Evolutionary conservation across 1,140 invertebrate genomes (phyloP).

Genomic region (Anastrepha ludens): DNA sequence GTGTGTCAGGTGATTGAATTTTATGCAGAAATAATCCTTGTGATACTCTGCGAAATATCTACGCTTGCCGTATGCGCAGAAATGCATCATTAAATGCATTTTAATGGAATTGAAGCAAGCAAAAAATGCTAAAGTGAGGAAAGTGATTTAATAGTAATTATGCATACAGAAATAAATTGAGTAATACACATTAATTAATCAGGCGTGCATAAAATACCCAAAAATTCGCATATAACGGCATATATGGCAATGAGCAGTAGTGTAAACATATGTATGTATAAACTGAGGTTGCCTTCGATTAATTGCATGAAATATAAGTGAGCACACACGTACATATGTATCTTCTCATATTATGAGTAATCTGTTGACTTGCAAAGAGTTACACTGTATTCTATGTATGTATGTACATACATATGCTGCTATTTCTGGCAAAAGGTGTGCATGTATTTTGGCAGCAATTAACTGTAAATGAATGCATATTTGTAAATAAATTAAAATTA

Average conservation of each 20-base stretch:
- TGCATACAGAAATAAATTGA: conserved; percentile 2
- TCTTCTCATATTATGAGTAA: no score
- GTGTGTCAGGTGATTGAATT: background rate
- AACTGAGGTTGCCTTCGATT: no score
- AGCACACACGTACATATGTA: no score
- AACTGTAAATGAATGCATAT: no score
- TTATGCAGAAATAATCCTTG: background rate
- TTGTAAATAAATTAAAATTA: no score
- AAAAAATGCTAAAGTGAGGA: background rate
- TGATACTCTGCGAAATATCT: background rate
- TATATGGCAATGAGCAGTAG: no score
- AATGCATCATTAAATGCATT: background rate
- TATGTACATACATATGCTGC: background rate
- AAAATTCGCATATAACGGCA: background rate
- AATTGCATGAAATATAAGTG: no score
- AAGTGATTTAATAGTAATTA: conserved; percentile 19
- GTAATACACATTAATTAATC: conserved; percentile 30
- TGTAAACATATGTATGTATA: no score
- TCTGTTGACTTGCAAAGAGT: no score
- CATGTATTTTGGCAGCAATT: no score
- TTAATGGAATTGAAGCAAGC: background rate
- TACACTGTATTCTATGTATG: background rate
- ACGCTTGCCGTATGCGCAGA: background rate
- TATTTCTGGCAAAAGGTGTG: background rate
- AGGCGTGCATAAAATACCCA: background rate